phyloP scores from a whole-genome alignment of 1,140 invertebrate species.

The Belonocnema kinseyi region DNA sequence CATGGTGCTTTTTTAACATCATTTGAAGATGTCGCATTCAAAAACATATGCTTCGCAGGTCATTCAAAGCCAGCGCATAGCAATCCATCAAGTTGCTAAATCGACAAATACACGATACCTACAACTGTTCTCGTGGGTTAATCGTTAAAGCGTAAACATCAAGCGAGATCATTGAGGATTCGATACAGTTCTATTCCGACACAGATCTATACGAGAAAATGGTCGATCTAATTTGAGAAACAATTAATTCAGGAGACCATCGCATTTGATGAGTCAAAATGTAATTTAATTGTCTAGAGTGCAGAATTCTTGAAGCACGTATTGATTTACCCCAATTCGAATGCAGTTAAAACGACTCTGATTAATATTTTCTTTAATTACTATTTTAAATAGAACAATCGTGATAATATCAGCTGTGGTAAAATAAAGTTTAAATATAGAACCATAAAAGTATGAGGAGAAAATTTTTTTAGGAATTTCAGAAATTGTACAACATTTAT shows the following conservation, averaged over 20 bases:
- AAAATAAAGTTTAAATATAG: too few relatives aligned
- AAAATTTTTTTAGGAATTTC: too few relatives aligned
- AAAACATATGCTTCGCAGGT: slow-evolving; percentile 38
- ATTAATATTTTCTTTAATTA: too few relatives aligned
- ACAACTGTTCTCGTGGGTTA: slow-evolving; percentile 47
- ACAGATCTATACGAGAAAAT: neutral
- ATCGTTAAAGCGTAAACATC: slow-evolving; percentile 46
- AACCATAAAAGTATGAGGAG: too few relatives aligned
- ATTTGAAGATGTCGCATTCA: neutral
- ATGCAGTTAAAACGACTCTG: too few relatives aligned
- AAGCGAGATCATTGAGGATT: slow-evolving; percentile 45
- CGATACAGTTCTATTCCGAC: neutral
- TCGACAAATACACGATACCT: slow-evolving; percentile 31
- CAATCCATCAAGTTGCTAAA: slow-evolving; percentile 52
- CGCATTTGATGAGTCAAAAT: neutral
- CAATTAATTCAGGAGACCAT: slow-evolving; percentile 3
- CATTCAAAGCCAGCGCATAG: slow-evolving; percentile 45
- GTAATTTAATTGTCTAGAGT: slow-evolving; percentile 2
- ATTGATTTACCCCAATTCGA: too few relatives aligned
- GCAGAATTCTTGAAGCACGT: too few relatives aligned
- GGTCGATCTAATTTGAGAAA: slow-evolving; percentile 5
- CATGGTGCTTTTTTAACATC: too few relatives aligned
- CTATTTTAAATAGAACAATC: too few relatives aligned
- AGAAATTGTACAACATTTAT: too few relatives aligned
- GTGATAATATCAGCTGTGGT: too few relatives aligned